These are phyloP conservation scores for Apis mellifera DNA, from an alignment of 1,140 invertebrate genomes.

Conservation along the genomic window Amel_HAv3.1 CM009932.2:6466001-6466500, in stretches of 20 bases:
- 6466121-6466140: neutral
- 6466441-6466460: neutral
- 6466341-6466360: too few relatives aligned
- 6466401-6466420: too few relatives aligned
- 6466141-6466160: neutral
- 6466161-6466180: neutral
- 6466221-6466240: neutral
- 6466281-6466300: too few relatives aligned
- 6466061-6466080: slow-evolving; percentile 14
- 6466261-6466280: too few relatives aligned
- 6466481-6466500: slow-evolving; percentile 16
- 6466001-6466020: slow-evolving; percentile 14
- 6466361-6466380: too few relatives aligned
- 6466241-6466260: neutral
- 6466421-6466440: neutral
- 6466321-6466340: too few relatives aligned
- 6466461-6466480: slow-evolving; percentile 6
- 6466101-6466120: neutral
- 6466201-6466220: too few relatives aligned
- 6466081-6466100: neutral
- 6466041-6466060: neutral
- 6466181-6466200: too few relatives aligned
- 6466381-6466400: neutral
- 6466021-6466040: slow-evolving; percentile 27
- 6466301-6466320: too few relatives aligned